Base-by-base conservation (phyloP, 2,888 invertebrate genomes). In the Apamea anceps region DNA sequence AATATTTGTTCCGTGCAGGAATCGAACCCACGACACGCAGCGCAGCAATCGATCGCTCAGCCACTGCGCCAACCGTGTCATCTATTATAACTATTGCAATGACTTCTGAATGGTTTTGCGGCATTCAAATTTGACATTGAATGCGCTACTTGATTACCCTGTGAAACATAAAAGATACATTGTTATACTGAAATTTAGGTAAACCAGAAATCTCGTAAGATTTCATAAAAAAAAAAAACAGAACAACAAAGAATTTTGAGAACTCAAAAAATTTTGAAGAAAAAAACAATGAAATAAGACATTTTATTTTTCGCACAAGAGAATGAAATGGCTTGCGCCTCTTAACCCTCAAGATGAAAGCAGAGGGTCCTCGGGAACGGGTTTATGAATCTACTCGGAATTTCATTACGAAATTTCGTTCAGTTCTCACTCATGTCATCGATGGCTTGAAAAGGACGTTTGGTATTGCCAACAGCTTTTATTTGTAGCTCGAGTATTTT, bases 391-490 rank as follows among this genome's bases (percentile, higher is more conserved):
- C 92, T 88, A 88, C 90, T 82, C 75, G 94, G 95, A 94, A 95
- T 95, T 95, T 94, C 93, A 94, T 95, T 94, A 94, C 87, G 91
- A 91, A 91, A 93, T 93, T 93, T 93, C 90, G 88, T 91, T 91
- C 82, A 85, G 78, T 80, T 87, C 79, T 85, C 88, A 83, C 79
- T 85, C 88, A 83, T 86, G 88, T 89, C 90, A 91, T 91, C 88
- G 90, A 90, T 85, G 90, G 87, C 82, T 84, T 85, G 85, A 87
- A 91, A 88, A 87, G 87, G 78, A 87, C 87, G 75, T 87, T 88
- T 77, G 79, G 72, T 75, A 83, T 86, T 81, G 79, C 68, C 57
- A 71, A 82, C 62, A 75, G 81, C 72, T 77, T 87, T 78, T 80
- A 76, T 84, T 85, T 81, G 70, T 79, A 79, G 48, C 62, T 32